These are phyloP conservation scores for Zaprionus obscuricornis DNA, from an alignment of 2,888 invertebrate species.

Conservation along the genomic window DNA sequence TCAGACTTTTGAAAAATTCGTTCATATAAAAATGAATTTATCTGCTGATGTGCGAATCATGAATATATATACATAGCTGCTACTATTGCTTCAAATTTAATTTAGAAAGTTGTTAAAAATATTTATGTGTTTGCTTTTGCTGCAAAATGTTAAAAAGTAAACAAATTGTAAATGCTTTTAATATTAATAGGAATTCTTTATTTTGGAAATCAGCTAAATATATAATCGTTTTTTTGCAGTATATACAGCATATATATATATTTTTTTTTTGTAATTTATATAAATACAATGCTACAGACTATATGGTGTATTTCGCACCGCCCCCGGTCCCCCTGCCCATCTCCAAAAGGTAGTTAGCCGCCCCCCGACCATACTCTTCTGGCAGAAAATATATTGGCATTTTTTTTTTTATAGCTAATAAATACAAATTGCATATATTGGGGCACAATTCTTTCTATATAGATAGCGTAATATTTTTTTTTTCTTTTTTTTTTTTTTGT, in stretches of 20 bases:
- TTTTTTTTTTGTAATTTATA: not conserved
- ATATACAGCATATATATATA: conserved; percentile 17
- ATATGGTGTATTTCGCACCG: conserved; percentile 16
- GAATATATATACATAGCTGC: too few species aligned
- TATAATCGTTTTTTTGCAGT: conserved; percentile 16
- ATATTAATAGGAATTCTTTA: conserved; percentile 66
- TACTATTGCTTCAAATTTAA: too few species aligned
- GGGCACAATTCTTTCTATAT: not conserved
- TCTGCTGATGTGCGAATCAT: too few species aligned
- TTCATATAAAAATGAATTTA: too few species aligned
- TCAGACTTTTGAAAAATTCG: too few species aligned
- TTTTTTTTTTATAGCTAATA: conserved; percentile 31
- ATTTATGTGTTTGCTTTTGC: not conserved
- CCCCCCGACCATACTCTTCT: conserved; percentile 7
- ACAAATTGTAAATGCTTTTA: not conserved
- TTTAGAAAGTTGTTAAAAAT: not conserved
- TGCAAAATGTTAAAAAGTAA: not conserved
- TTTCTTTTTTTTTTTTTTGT: not conserved
- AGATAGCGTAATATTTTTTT: conserved; percentile 9
- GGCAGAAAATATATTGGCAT: too few species aligned
- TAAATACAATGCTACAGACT: conserved; percentile 37
- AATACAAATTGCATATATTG: conserved; percentile 32
- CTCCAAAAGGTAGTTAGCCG: too few species aligned
- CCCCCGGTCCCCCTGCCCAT: too few species aligned
- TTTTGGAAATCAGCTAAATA: conserved; percentile 61